Evolutionary conservation across 2,888 invertebrate species (phyloP).

Genomic region (Drosophila ezoana): DNA sequence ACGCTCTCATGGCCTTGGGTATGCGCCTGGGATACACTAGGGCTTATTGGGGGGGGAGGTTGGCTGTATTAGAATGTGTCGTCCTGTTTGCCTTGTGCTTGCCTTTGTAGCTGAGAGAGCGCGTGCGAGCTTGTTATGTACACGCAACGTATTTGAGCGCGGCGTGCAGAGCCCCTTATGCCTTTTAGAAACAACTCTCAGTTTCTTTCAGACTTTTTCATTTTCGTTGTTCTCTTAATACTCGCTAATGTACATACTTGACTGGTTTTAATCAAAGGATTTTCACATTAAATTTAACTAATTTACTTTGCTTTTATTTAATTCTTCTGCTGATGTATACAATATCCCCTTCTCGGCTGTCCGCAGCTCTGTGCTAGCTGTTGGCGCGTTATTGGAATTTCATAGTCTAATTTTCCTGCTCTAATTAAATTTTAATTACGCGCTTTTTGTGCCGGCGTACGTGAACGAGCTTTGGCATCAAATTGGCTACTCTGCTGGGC

Average conservation of each 20-base stretch:
- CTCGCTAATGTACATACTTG: conserved; percentile 47
- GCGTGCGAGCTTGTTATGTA: conserved; percentile 51
- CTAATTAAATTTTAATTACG: conserved; percentile 76
- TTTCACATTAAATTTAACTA: conserved; percentile 65
- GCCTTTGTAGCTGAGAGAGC: conserved; percentile 44
- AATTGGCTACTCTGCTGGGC: conserved; percentile 45
- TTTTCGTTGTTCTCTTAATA: neutral
- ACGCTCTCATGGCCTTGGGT: conserved; percentile 27
- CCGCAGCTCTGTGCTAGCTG: neutral
- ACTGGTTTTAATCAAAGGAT: conserved; percentile 73
- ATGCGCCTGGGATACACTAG: conserved; percentile 19
- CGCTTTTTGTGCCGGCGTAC: conserved; percentile 31
- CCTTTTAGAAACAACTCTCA: conserved; percentile 5
- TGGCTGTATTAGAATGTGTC: conserved; percentile 42
- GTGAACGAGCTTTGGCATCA: conserved; percentile 29
- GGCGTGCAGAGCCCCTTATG: conserved; percentile 14
- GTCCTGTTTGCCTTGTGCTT: conserved; percentile 61
- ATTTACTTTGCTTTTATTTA: conserved; percentile 59
- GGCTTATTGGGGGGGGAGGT: neutral
- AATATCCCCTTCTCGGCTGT: conserved; percentile 1
- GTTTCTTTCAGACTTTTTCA: too few species aligned
- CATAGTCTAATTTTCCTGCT: conserved; percentile 66
- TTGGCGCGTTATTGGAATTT: conserved; percentile 59
- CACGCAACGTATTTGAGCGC: conserved; percentile 62
- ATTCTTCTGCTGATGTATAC: conserved; percentile 23